These are phyloP conservation scores for Lepilemur septentrionalis DNA, from an alignment of 2,797 vertebrate genomes.

Conservation along the genomic window DNA sequence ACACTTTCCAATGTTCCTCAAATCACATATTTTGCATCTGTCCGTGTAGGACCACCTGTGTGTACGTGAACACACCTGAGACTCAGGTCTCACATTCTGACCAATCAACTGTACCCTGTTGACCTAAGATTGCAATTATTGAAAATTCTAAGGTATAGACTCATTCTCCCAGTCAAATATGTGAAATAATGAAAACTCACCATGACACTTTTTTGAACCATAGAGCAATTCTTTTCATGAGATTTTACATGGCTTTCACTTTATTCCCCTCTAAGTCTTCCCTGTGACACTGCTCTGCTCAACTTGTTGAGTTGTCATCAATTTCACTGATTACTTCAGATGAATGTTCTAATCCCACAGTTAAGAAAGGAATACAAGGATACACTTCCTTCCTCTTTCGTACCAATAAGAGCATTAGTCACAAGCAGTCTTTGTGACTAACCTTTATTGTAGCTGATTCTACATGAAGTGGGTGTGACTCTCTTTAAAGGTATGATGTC, in stretches of 20 bases:
- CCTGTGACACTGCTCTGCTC: neutral
- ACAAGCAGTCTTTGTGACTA: constrained; percentile 39
- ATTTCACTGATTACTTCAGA: constrained; percentile 7
- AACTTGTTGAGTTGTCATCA: neutral
- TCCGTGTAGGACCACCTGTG: neutral
- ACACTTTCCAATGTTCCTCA: neutral
- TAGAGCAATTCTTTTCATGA: neutral
- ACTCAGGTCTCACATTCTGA: neutral
- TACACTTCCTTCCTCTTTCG: neutral
- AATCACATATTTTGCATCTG: neutral
- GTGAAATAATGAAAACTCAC: neutral
- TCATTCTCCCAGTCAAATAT: neutral
- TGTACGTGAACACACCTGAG: neutral
- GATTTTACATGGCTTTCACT: neutral
- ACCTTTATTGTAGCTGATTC: constrained; percentile 29
- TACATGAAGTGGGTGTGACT: constrained; percentile 21
- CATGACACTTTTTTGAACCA: neutral
- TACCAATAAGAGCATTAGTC: constrained; percentile 22
- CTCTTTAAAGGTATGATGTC: neutral
- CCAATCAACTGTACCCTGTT: neutral
- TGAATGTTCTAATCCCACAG: constrained; percentile 19
- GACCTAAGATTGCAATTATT: neutral
- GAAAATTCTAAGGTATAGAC: neutral
- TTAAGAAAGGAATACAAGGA: neutral
- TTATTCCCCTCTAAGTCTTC: neutral